Evolutionary conservation across 2,113 vertebrate species (phyloP).

Genomic region (Anser brachyrhynchus): DNA sequence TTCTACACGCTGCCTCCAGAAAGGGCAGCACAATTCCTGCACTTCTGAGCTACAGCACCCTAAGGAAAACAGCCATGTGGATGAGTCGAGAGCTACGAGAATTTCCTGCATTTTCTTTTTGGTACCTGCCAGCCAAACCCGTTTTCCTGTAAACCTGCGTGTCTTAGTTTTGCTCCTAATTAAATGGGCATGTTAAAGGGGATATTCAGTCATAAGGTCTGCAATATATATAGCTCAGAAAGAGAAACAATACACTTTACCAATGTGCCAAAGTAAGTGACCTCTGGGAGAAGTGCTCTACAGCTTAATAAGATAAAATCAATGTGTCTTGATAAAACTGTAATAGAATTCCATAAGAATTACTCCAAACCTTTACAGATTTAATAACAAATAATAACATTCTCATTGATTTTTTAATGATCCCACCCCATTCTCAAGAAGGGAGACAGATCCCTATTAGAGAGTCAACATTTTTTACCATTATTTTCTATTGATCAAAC

Average conservation of each 20-base stretch:
- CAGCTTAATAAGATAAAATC: constrained; percentile 40
- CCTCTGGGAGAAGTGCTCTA: constrained; percentile 9
- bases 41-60: not conserved
- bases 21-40: not conserved
- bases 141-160: not conserved
- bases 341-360: constrained; percentile 32
- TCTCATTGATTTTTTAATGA: constrained; percentile 39
- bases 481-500: not conserved
- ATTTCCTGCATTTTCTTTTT: not conserved
- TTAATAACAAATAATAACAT: constrained; percentile 54
- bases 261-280: not conserved
- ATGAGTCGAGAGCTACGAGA: not conserved
- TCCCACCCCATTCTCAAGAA: not conserved
- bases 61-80: not conserved
- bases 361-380: constrained; percentile 33
- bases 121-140: not conserved
- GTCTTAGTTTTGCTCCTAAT: not conserved
- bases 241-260: not conserved
- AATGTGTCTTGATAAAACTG: constrained; percentile 32
- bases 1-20: not conserved
- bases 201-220: not conserved
- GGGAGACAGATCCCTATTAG: not conserved
- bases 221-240: not conserved
- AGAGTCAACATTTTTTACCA: not conserved
- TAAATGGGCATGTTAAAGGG: not conserved